phyloP scores from a whole-genome alignment of 2,113 vertebrate genomes.

The Pleuronectes platessa region DNA sequence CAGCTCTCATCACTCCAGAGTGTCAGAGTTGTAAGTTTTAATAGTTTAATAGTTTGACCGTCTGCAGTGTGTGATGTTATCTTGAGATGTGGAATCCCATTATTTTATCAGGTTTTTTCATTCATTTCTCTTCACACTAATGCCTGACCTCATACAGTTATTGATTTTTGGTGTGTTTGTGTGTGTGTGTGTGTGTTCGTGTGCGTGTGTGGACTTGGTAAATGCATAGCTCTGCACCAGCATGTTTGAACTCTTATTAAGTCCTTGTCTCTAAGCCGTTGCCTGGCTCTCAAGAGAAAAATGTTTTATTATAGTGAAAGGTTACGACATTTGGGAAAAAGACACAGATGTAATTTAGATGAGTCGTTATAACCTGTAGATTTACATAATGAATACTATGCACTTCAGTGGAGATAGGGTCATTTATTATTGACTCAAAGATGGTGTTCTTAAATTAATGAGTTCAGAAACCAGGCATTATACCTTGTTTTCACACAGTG shows the following conservation, averaged over 20 bases:
- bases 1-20: too few relatives aligned
- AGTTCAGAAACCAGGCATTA: slow-evolving; percentile 25
- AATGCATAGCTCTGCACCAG: slow-evolving; percentile 19
- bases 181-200: neutral
- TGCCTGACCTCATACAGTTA: slow-evolving; percentile 23
- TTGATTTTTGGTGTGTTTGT: slow-evolving; percentile 25
- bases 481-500: too few relatives aligned
- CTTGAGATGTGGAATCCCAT: neutral
- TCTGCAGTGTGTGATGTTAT: neutral
- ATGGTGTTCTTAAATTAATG: slow-evolving; percentile 25
- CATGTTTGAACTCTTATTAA: slow-evolving; percentile 44
- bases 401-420: slow-evolving; percentile 51
- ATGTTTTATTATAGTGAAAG: slow-evolving; percentile 6
- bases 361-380: slow-evolving; percentile 35
- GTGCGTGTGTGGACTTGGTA: slow-evolving; percentile 10
- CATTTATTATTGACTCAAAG: slow-evolving; percentile 16
- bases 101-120: neutral
- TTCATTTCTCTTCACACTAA: slow-evolving; percentile 22
- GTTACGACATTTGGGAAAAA: slow-evolving; percentile 23
- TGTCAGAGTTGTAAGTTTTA: too few relatives aligned
- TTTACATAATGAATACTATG: slow-evolving; percentile 17
- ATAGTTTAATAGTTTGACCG: too few relatives aligned
- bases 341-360: slow-evolving; percentile 52
- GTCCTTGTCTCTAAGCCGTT: slow-evolving; percentile 1
- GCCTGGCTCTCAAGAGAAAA: slow-evolving; percentile 13